Base-by-base conservation (phyloP, 2,888 invertebrate genomes). In the Aricia artaxerxes region DNA sequence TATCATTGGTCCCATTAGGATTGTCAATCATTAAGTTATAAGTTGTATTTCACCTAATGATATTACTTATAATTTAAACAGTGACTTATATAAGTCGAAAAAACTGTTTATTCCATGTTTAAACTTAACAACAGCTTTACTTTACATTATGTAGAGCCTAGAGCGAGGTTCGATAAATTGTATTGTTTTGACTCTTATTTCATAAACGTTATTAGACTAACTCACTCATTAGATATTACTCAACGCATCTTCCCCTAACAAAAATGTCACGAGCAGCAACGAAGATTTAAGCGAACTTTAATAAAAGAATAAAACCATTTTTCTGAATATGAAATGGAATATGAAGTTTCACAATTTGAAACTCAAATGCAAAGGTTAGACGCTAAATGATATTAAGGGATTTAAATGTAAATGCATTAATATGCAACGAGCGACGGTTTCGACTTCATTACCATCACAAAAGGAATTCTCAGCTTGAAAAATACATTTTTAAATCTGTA, bases 401-500 rank as follows among this genome's bases (percentile, higher is more conserved):
- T 78, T 61, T 64, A 73, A 78, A 73, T 78, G 72, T 35, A 78
- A 73, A 57, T 53, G 76, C 76, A 73, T 78, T 78, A 78, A 73
- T 73, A 78, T 78, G 78, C 78, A 78, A 73, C 73, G 73, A 60
- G 31, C 73, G 73, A 24, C 38, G 73, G 60, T n/a, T 73, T 73
- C 57, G 38, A 73, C 60, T 57, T 60, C 78, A 73, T 78, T 78
- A 61, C 60, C 78, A 73, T 78, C 57, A 78, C 78, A 78, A 73
- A 78, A 78, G 78, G 76, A 78, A 40, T 31, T 73, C 73, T 60
- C 60, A 31, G 73, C 73, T 72, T 44, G 78, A 40, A 78, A 78
- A 78, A 73, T 78, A 78, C 78, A 73, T 78, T 76, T 73, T 75
- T 31, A 31, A 76, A 53, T 76, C 76, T 76, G 76, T 76, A 76